These are phyloP conservation scores for Tapera naevia DNA, from an alignment of 2,797 vertebrate genomes.

Conservation along the genomic window DNA sequence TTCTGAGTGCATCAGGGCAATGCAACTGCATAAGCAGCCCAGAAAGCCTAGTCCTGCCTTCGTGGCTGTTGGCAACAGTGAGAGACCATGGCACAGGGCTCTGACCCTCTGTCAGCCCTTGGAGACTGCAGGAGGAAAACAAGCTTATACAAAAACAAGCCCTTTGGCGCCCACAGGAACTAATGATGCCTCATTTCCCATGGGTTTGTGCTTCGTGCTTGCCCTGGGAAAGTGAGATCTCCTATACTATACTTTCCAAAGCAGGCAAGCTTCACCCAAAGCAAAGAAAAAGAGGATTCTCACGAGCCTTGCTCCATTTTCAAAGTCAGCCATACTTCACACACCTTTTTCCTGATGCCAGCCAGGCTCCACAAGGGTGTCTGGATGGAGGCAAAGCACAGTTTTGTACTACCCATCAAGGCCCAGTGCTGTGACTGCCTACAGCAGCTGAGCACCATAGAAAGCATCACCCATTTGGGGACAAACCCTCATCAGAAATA, in stretches of 20 bases:
- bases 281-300: not conserved
- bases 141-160: not conserved
- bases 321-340: accelerated
- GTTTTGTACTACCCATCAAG: not conserved
- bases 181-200: not conserved
- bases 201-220: not conserved
- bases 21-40: not conserved
- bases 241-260: not conserved
- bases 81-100: not conserved
- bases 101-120: not conserved
- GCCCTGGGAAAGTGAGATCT: not conserved
- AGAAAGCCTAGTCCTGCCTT: not conserved
- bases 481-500: not conserved
- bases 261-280: not conserved
- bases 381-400: not conserved
- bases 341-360: not conserved
- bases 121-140: not conserved
- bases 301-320: not conserved
- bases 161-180: not conserved
- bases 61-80: not conserved
- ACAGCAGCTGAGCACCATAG: not conserved
- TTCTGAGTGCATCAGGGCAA: not conserved
- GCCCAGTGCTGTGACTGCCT: accelerated
- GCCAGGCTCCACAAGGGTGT: not conserved
- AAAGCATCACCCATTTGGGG: not conserved